phyloP scores from a whole-genome alignment of 2,113 vertebrate genomes.

The Tetrao urogallus region DNA sequence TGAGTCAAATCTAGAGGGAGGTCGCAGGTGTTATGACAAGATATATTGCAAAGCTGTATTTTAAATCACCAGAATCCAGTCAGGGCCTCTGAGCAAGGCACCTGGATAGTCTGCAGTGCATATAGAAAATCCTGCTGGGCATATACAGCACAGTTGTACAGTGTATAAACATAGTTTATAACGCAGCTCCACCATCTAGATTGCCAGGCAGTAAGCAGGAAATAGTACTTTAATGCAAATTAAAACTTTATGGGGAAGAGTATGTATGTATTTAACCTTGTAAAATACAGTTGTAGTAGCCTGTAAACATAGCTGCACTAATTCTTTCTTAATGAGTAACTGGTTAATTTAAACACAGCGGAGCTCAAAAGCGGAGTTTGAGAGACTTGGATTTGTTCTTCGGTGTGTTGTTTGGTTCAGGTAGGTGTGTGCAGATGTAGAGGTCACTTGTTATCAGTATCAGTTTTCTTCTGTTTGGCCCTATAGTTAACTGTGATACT shows the following conservation, averaged over 20 bases:
- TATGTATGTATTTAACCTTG: neutral
- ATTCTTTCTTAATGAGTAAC: neutral
- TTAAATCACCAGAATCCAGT: neutral
- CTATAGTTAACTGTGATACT: neutral
- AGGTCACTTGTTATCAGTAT: neutral
- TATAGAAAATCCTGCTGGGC: neutral
- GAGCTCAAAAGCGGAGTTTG: neutral
- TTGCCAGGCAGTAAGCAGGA: neutral
- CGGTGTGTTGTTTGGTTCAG: neutral
- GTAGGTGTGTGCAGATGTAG: rapidly evolving
- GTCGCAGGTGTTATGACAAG: neutral
- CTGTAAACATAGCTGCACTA: neutral
- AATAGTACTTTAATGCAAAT: neutral
- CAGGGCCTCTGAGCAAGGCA: neutral
- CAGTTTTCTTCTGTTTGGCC: neutral
- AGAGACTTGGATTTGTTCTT: neutral
- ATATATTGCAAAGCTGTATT: neutral
- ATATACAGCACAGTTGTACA: neutral
- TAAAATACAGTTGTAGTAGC: neutral
- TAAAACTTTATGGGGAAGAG: neutral
- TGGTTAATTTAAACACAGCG: neutral
- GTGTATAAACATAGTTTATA: neutral
- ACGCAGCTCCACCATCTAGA: neutral
- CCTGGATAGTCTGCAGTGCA: rapidly evolving
- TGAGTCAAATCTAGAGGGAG: neutral